These are phyloP conservation scores for Synergus japonicus DNA, from an alignment of 2,888 invertebrate species.

Conservation along the genomic window DNA sequence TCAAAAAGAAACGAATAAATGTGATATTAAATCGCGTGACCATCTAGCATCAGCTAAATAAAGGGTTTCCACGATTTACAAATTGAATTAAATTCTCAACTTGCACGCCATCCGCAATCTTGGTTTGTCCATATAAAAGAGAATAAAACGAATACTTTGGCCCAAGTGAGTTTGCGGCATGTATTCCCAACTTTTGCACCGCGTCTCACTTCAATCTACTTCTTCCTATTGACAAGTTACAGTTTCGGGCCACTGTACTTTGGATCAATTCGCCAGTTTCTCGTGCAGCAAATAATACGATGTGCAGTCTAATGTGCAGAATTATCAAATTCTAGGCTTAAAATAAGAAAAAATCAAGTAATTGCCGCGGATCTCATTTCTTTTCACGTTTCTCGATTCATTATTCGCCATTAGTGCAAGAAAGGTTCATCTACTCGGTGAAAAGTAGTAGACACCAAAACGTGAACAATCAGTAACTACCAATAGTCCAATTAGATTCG, in stretches of 20 bases:
- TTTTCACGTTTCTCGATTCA: background rate
- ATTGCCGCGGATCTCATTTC: background rate
- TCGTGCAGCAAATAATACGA: background rate
- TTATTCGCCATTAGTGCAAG: background rate
- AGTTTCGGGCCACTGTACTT: background rate
- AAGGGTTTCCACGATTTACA: conserved; percentile 74
- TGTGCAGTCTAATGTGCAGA: background rate
- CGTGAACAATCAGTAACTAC: conserved; percentile 37
- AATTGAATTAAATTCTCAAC: conserved; percentile 76
- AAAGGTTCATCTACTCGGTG: conserved; percentile 9
- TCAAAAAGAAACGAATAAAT: conserved; percentile 32
- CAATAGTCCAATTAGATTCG: conserved; percentile 44
- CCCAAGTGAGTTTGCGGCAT: conserved; percentile 75
- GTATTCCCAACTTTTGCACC: conserved; percentile 68
- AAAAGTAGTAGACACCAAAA: conserved; percentile 40
- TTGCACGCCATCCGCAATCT: conserved; percentile 71
- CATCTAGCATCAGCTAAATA: conserved; percentile 71
- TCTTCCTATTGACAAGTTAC: background rate
- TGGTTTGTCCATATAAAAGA: conserved; percentile 70
- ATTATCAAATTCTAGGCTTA: background rate
- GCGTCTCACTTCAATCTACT: conserved; percentile 74
- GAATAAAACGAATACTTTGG: conserved; percentile 54
- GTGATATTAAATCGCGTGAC: conserved; percentile 71
- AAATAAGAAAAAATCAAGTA: background rate
- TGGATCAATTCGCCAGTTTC: background rate